Conservation (phyloP, 2,888 invertebrate genomes). For the Acrobasis repandana region DNA sequence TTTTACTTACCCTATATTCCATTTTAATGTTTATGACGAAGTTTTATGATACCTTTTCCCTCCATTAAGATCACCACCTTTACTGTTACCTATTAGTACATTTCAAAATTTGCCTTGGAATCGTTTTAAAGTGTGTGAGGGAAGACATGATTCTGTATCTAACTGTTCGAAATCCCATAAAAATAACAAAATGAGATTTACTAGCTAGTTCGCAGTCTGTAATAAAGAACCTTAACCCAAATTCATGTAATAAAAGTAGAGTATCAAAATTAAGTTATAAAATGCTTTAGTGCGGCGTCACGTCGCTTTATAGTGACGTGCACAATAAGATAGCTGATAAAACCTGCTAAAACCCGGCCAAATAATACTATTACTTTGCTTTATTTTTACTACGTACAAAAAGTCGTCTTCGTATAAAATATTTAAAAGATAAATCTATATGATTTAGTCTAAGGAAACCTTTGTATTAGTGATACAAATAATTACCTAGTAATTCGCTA, state of each 20-base stretch:
- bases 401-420: neutral
- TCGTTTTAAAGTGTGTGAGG: too few species aligned
- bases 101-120: too few species aligned
- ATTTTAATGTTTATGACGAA: too few species aligned
- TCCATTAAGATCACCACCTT: too few species aligned
- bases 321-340: slow-evolving; percentile 13
- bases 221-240: neutral
- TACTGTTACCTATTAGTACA: too few species aligned
- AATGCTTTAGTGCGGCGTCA: slow-evolving; percentile 6
- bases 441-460: neutral
- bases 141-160: too few species aligned
- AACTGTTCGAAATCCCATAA: too few species aligned
- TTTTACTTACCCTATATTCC: too few species aligned
- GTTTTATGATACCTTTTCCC: too few species aligned
- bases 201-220: neutral
- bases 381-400: slow-evolving; percentile 7
- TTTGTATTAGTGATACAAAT: slow-evolving; percentile 5
- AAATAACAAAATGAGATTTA: neutral
- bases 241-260: slow-evolving; percentile 7
- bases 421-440: neutral
- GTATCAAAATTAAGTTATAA: slow-evolving; percentile 13
- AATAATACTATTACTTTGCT: slow-evolving; percentile 18
- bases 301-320: slow-evolving; percentile 9
- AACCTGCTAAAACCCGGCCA: slow-evolving; percentile 2
- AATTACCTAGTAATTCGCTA: neutral